These are phyloP conservation scores for Gymnothorax reevesii DNA, from an alignment of 2,797 vertebrate genomes.

Conservation along the genomic window DNA sequence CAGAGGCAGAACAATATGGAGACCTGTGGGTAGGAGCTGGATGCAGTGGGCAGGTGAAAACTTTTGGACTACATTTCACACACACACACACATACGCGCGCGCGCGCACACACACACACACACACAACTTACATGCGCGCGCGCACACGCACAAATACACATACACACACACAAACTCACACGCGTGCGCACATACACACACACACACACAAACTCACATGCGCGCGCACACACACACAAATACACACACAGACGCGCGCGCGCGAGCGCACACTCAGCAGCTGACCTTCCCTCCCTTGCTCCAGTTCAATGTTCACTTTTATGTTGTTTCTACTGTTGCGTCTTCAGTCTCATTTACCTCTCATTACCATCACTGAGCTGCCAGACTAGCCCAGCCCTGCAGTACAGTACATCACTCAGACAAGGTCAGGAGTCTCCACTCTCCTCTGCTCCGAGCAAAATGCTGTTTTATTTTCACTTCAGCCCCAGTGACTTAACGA, in stretches of 20 bases:
- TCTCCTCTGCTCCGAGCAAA: background rate
- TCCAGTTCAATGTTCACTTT: conserved; percentile 23
- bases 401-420: background rate
- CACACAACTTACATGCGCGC: background rate
- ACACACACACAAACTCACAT: conserved; percentile 11
- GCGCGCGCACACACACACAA: background rate
- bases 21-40: too few relatives aligned
- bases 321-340: background rate
- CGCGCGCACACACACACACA: background rate
- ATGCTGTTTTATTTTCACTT: background rate
- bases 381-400: background rate
- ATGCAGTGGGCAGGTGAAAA: too few relatives aligned
- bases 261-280: conserved; percentile 23
- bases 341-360: conserved; percentile 39
- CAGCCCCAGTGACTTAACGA: background rate
- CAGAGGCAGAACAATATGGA: too few relatives aligned
- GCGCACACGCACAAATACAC: conserved; percentile 11
- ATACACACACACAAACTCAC: background rate
- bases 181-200: background rate
- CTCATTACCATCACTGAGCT: conserved; percentile 1
- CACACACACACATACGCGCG: background rate
- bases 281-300: conserved; percentile 43
- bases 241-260: background rate
- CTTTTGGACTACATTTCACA: too few relatives aligned
- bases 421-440: background rate